Evolutionary conservation across 2,888 invertebrate genomes (phyloP), one percentile per base, ranked within the genome.

Genomic region (Ornithoptera priamus): DNA sequence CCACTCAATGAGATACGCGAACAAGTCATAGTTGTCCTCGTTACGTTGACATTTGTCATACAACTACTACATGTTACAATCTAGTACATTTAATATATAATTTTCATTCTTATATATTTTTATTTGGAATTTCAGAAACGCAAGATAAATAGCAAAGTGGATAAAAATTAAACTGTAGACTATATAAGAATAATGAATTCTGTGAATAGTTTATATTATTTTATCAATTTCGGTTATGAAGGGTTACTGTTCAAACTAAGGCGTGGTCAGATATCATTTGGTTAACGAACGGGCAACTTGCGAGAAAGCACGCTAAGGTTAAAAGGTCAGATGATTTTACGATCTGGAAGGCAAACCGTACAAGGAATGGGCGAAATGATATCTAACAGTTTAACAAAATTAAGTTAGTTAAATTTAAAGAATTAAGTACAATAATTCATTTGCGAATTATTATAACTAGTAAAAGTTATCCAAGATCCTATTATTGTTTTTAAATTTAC

Each of bases 281-380:
- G 67, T 72, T 78, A 75, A 76, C 76, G 80, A 85, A 82, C 80
- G 73, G 76, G 78, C 80, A 88, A 87, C 87, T 84, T 83, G 81
- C 79, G 75, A 82, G 86, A 86, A 87, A 85, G 85, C 85, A 73
- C 73, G 69, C 68, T 79, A 85, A 86, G 87, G 87, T 80, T 76
- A 80, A 72, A 80, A 82, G 84, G 78, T 85, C 75, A 63, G 72
- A 73, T 62, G 72, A 72, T 75, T 74, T 46, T 63, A 69, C 62
- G 63, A 53, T 36, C 61, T 60, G 60, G 68, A 42, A 46, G 36
- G 68, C 59, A 53, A n/a, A n/a, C 53, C 18, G 0, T 46, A 46
- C 46, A 46, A 8, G 10, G 53, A 53, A 15, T 46, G 46, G 46
- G 12, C 39, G 39, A 39, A 39, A 39, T 39, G 8, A 10, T 15